Percentiles rank a stretch among this genome's conserved stretches.
These are phyloP conservation scores for Heliconius cydno DNA, from an alignment of 2,888 invertebrate species.

Conservation along the genomic window DNA sequence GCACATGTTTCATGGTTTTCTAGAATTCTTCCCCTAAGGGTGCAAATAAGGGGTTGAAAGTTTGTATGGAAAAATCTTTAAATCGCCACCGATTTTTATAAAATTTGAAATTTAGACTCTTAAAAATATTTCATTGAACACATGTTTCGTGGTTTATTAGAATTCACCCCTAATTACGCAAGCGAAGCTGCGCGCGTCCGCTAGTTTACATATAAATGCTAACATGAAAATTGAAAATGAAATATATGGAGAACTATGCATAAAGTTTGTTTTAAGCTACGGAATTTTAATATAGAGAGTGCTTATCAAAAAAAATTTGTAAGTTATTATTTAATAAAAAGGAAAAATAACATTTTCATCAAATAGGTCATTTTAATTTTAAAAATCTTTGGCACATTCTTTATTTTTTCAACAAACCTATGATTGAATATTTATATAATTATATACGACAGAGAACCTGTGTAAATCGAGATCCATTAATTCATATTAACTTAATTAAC, in stretches of 20 bases:
- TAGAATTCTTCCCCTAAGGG: no score
- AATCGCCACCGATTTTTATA: no score
- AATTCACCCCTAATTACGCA: no score
- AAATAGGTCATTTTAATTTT: not conserved
- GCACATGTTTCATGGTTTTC: no score
- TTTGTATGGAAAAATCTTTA: no score
- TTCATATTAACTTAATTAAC: slow-evolving; percentile 30
- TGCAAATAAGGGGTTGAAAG: no score
- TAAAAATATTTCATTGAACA: no score
- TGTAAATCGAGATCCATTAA: slow-evolving; percentile 40
- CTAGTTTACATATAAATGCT: slow-evolving; percentile 2
- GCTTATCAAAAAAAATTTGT: not conserved
- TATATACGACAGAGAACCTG: slow-evolving; percentile 7
- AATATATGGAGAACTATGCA: slow-evolving; percentile 16
- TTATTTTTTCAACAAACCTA: not conserved
- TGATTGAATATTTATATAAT: not conserved
- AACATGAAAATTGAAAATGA: not conserved
- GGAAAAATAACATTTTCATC: not conserved
- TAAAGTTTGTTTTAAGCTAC: slow-evolving; percentile 2
- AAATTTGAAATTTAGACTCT: no score
- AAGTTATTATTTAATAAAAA: not conserved
- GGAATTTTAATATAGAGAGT: slow-evolving; percentile 1
- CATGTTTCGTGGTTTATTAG: no score
- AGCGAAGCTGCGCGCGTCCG: no score
- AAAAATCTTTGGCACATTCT: not conserved